Base-by-base conservation (phyloP, 2,888 invertebrate genomes). In the Tachina fera region DNA sequence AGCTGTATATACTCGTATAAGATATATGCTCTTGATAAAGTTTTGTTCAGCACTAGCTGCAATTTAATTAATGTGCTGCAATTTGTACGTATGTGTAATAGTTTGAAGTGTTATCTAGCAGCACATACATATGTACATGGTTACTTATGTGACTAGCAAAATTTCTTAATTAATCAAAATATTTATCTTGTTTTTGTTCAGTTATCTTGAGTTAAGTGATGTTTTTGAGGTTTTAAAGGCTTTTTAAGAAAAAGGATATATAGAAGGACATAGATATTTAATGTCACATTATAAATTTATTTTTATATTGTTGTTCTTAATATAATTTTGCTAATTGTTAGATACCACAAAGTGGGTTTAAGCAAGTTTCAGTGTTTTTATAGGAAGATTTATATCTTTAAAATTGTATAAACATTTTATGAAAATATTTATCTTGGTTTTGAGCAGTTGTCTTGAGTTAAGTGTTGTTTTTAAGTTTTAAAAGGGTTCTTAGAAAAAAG, bases 161-260 rank as follows among this genome's bases (percentile, higher is more conserved):
- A 47, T 60, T 77, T 58, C 49, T 70, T 79, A 79, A 79, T 71
- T 71, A 79, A 65, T 79, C 39, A 19, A 79, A 63, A 63, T 71
- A 65, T 79, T 79, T 71, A 63, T 63, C 47, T 70, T 51, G 31
- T 45, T 22, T 19, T 45, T 13, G 31, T 51, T 16, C 10, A 41
- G n/a, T 22, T 47, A 51, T 68, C 58, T 60, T 65, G 11, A n/a
- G 19, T 41, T 13, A 41, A 61, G 9, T 49, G 19, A 0, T 61
- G 2, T 49, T 60, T 13, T 11, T 11, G 11, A 47, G 13, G 1
- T 31, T 31, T 39, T 8, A 39, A 47, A 39, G 4, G 1, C 31
- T 19, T 43, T n/a, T 13, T 43, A 10, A 2, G 8, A 31, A 76
- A 53, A 53, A 49, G 49, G 49, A 61, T 45, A 45, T 31, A n/a